Base-by-base conservation (phyloP, 2,113 vertebrate genomes). In the Ictalurus furcatus region DNA sequence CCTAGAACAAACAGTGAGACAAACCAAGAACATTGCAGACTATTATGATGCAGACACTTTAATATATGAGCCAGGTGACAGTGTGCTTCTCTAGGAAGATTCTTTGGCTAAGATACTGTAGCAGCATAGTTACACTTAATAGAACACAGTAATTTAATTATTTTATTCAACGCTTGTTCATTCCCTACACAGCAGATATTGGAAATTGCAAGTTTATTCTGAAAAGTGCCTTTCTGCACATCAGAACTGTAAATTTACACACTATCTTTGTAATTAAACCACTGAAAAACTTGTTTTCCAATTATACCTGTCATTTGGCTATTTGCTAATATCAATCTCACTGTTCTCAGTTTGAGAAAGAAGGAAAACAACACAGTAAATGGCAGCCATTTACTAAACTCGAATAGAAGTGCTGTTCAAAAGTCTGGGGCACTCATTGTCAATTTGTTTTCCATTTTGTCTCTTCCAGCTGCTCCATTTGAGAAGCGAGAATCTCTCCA, bases 391-490 rank as follows among this genome's bases (percentile, higher is more conserved):
- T 87, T 82, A 85, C 85, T 73, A 63, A 82, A 61, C 90, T 92
- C 89, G 88, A 65, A 90, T n/a, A 82, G 56, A 88, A 89, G 92
- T 88, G 89, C 84, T 69, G 91, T 90, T 90, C 88, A 90, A 84
- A 91, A 90, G 88, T 91, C 84, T 82, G 84, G 48, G 89, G 90
- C 83, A 86, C 88, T 92, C 87, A 88, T 88, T 91, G 89, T 91
- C 90, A 90, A 90, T 95, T 95, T 94, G 92, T 91, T 94, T 93
- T 92, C 90, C 92, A 91, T 94, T 86, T 89, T 61, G 89, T 90
- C 90, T 89, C 91, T 93, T 86, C 93, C 92, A 94, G 93, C 94
- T 94, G 93, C 93, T 94, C 86, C 56, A 89, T 82, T 81, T 93
- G 89, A 94, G 80, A 91, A 94, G 89, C 90, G 85, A 94, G 93